Base-by-base conservation (phyloP, 2,113 vertebrate genomes). In the Podarcis cretensis region DNA sequence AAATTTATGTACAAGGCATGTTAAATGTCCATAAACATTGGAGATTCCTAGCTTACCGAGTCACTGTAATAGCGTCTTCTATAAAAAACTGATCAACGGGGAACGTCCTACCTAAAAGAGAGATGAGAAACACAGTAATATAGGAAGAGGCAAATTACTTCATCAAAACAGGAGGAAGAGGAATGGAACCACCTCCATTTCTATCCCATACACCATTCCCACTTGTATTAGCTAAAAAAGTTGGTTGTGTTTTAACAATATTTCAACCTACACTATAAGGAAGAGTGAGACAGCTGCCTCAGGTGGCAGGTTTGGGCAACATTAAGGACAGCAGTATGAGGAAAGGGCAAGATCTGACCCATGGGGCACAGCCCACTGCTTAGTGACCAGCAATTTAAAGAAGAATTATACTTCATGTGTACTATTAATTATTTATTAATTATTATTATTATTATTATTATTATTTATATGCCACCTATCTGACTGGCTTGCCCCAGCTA, bases 81-180 rank as follows among this genome's bases (percentile, higher is more conserved):
- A 99, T 97, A 88, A 99, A 99, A 94, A 98, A 98, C 90, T 99
- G 98, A 92, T 99, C 98, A 75, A 99, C 99, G 40, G 98, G 99
- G 94, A 99, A 99, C 0, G 98, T 98, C 43, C 97, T 97, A 35
- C 99, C 99, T 99, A 88, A 84, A 92, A 90, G 82, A 92, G 89
- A 94, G 40, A 80, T 23, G 81, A 84, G 89, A 85, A 91, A 91
- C 18, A 63, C 6, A 25, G 32, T 2, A 0, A 10, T 20, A 82
- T 73, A 65, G 10, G 63, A n/a, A 78, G 3, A 32, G 74, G 4
- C 57, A 66, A 86, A 77, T 30, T 32, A 20, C 20, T 48, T 30
- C 13, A 71, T 40, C 20, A n/a, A 66, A 76, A 77, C 25, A 14
- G 68, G 66, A 37, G 43, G 13, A 71, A 80, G 59, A 68, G 30